A percentile compares a stretch with the other conserved stretches of the same genome.
phyloP scores from a whole-genome alignment of 2,797 vertebrate genomes.

The Streptopelia turtur region DNA sequence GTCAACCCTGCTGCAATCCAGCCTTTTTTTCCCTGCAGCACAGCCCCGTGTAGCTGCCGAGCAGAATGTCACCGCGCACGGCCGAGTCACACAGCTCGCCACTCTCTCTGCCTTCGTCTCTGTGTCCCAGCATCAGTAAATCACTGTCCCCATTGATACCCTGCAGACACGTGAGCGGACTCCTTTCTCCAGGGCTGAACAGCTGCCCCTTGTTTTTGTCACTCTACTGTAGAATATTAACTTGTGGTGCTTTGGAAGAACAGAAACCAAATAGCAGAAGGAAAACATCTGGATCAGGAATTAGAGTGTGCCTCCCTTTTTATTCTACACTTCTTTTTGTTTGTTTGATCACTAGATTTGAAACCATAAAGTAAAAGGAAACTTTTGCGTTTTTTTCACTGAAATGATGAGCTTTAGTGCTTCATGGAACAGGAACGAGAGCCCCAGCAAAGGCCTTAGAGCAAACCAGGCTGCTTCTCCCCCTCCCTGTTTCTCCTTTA shows the following conservation, averaged over 20 bases:
- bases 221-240: not conserved
- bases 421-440: not conserved
- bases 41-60: not conserved
- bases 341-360: not conserved
- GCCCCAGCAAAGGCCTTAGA: not conserved
- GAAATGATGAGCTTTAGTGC: not conserved
- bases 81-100: not conserved
- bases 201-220: not conserved
- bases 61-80: not conserved
- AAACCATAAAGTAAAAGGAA: not conserved
- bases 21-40: not conserved
- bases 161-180: conserved; percentile 12
- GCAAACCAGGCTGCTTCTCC: not conserved
- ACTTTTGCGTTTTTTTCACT: not conserved
- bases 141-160: not conserved
- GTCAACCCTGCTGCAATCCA: not conserved
- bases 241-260: not conserved
- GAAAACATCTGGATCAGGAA: conserved; percentile 39
- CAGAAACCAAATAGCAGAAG: conserved; percentile 1
- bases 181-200: conserved; percentile 16
- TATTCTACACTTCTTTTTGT: not conserved
- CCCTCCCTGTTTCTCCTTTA: not conserved
- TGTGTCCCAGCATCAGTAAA: not conserved
- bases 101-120: not conserved
- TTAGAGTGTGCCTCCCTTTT: not conserved